A percentile compares a stretch with the other conserved stretches of the same genome.
Conservation (phyloP, 2,797 vertebrate genomes). For the Mormyrops attenuatus region DNA sequence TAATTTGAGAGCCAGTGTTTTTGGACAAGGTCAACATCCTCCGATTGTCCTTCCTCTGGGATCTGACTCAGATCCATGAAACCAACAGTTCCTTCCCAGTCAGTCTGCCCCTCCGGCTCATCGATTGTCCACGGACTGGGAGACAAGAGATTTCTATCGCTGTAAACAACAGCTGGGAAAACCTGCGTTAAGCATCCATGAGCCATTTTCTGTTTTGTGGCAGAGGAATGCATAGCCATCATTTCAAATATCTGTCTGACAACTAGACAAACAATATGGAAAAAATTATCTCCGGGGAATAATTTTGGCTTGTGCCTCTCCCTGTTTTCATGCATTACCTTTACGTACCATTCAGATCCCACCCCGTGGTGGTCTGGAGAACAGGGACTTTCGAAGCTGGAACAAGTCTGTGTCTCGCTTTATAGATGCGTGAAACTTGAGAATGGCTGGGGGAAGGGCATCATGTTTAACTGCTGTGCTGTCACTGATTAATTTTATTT, state of each 20-base stretch:
- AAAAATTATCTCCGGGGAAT: slow-evolving; percentile 36
- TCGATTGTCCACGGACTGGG: slow-evolving; percentile 32
- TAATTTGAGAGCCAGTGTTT: slow-evolving; percentile 23
- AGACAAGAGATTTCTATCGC: slow-evolving; percentile 24
- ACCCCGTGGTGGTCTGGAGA: neutral
- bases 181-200: slow-evolving; percentile 26
- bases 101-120: slow-evolving; percentile 20
- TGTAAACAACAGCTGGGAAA: slow-evolving; percentile 50
- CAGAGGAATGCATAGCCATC: slow-evolving; percentile 12
- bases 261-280: slow-evolving; percentile 40
- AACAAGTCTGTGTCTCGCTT: neutral
- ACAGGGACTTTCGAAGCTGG: neutral
- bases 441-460: neutral
- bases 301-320: neutral
- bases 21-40: slow-evolving; percentile 21
- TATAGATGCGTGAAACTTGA: neutral
- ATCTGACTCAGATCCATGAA: slow-evolving; percentile 31
- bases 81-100: slow-evolving; percentile 16
- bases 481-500: neutral
- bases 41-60: slow-evolving; percentile 20
- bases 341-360: neutral
- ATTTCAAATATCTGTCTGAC: slow-evolving; percentile 25
- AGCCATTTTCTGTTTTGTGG: slow-evolving; percentile 35
- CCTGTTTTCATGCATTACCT: neutral
- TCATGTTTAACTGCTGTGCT: neutral